Percentiles rank a stretch among this genome's conserved stretches.
Evolutionary conservation across 2,113 vertebrate genomes (phyloP).

Genomic region (Forbesichthys agassizii): DNA sequence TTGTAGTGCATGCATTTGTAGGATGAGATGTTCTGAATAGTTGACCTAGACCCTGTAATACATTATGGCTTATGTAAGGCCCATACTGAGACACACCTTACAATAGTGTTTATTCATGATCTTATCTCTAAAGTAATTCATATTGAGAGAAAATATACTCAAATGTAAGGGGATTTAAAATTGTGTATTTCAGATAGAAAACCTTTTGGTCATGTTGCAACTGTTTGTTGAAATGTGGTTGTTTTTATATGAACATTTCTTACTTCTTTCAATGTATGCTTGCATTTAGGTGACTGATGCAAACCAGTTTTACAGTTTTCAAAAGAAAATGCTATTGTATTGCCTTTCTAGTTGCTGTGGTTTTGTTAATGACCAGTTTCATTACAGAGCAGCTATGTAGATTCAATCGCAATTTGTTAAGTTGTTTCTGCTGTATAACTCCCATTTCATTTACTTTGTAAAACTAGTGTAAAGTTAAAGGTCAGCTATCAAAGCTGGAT

Average conservation of each 20-base stretch:
- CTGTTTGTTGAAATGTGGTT: not conserved
- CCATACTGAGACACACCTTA: slow-evolving; percentile 54
- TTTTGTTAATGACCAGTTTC: slow-evolving; percentile 47
- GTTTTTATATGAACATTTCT: not conserved
- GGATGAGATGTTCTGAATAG: not conserved
- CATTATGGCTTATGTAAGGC: slow-evolving; percentile 2
- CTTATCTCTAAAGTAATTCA: not conserved
- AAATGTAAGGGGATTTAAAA: not conserved
- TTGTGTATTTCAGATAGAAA: not conserved
- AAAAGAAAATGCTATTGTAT: slow-evolving; percentile 11
- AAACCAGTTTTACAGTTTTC: not conserved
- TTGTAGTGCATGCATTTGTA: not conserved
- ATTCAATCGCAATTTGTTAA: slow-evolving; percentile 39
- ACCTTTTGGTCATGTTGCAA: no score
- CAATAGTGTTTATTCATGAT: slow-evolving; percentile 18
- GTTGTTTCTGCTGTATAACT: slow-evolving; percentile 56
- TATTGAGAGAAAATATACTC: not conserved
- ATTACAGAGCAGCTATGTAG: slow-evolving; percentile 63
- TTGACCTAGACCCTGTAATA: not conserved
- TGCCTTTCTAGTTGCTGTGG: slow-evolving; percentile 54
- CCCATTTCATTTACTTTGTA: slow-evolving; percentile 32
- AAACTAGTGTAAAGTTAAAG: slow-evolving; percentile 44
- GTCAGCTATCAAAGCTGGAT: slow-evolving; percentile 42
- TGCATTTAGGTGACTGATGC: slow-evolving; percentile 7
- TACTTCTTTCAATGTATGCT: slow-evolving; percentile 1